Conservation (phyloP, 2,797 vertebrate genomes). For the Gymnodraco acuticeps region DNA sequence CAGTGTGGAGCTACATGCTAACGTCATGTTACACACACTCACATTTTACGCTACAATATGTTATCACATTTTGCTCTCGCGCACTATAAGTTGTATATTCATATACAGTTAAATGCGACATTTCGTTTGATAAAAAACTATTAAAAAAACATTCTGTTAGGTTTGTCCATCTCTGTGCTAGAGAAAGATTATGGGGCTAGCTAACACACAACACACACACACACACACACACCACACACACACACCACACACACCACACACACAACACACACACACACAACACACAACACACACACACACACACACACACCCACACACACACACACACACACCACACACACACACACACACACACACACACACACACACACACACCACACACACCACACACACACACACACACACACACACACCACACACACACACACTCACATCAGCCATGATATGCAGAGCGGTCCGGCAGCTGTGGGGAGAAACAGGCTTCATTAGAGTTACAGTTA, state of each 20-base stretch:
- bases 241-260: conserved; percentile 50
- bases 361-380: conserved; percentile 5
- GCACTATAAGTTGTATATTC: background rate
- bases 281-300: conserved; percentile 50
- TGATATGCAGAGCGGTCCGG: conserved; percentile 29
- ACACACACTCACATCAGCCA: conserved; percentile 77
- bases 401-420: conserved; percentile 51
- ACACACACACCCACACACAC: conserved; percentile 50
- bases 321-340: conserved; percentile 58
- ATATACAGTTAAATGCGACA: no score
- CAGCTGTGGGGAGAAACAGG: conserved; percentile 30
- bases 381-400: conserved; percentile 67
- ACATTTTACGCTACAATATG: background rate
- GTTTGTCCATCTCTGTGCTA: no score
- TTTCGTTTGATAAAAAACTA: no score
- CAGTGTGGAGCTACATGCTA: background rate
- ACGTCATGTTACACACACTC: background rate
- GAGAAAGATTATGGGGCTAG: no score
- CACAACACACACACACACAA: conserved; percentile 39
- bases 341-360: conserved; percentile 41
- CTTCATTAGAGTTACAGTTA: background rate
- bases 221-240: conserved; percentile 40
- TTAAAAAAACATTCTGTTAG: no score
- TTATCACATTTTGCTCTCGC: background rate
- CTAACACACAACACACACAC: conserved; percentile 51